phyloP scores from a whole-genome alignment of 2,888 invertebrate genomes.

The Trichopria drosophilae region DNA sequence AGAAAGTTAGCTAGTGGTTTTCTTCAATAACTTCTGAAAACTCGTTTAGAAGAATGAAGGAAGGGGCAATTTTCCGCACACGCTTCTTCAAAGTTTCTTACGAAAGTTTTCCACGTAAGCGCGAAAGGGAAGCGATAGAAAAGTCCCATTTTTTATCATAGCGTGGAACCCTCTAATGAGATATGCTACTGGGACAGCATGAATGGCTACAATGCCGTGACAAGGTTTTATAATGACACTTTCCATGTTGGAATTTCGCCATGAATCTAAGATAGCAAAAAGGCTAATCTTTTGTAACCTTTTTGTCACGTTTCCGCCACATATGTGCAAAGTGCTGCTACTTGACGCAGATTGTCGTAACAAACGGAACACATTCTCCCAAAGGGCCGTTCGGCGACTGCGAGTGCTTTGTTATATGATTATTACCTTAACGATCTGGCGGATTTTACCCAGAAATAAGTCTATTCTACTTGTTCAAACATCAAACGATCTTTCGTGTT shows the following conservation, averaged over 20 bases:
- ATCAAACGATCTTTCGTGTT: no score
- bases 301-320: no score
- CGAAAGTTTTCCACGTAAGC: no score
- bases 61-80: no score
- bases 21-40: no score
- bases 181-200: slow-evolving; percentile 20
- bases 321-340: slow-evolving; percentile 15
- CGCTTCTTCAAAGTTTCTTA: no score
- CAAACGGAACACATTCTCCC: slow-evolving; percentile 43
- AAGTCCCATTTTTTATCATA: slow-evolving; percentile 23
- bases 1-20: no score
- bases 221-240: slow-evolving; percentile 24
- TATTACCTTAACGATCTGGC: slow-evolving; percentile 52
- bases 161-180: slow-evolving; percentile 22
- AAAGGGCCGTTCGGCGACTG: slow-evolving; percentile 52
- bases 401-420: slow-evolving; percentile 54
- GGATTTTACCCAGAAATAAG: slow-evolving; percentile 34
- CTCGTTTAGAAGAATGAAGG: no score
- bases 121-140: no score
- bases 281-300: slow-evolving; percentile 18
- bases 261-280: slow-evolving; percentile 4
- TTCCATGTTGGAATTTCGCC: neutral
- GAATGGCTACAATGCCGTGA: slow-evolving; percentile 26
- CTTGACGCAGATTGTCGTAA: slow-evolving; percentile 28
- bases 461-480: no score